phyloP scores from a whole-genome alignment of 2,113 vertebrate genomes.

The Takifugu flavidus region DNA sequence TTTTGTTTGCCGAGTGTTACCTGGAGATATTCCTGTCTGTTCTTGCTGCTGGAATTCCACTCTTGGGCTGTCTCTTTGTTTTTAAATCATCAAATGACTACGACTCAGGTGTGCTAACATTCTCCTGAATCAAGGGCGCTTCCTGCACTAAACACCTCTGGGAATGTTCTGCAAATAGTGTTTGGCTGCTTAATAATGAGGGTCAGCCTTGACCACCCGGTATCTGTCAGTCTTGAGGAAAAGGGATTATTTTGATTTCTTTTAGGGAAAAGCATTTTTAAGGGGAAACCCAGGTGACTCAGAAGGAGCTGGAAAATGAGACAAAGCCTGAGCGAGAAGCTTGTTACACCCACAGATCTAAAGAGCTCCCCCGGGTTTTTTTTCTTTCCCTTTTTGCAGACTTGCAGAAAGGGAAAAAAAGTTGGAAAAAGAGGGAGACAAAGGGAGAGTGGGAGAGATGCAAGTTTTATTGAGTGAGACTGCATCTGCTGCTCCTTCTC shows the following conservation, averaged over 20 bases:
- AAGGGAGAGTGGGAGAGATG: constrained; percentile 66
- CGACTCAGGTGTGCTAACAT: constrained; percentile 81
- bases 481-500: constrained; percentile 71
- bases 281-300: constrained; percentile 70
- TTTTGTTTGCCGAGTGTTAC: constrained; percentile 63
- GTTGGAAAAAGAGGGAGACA: constrained; percentile 57
- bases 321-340: constrained; percentile 51
- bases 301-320: constrained; percentile 52
- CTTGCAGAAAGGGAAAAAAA: constrained; percentile 44
- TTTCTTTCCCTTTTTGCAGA: constrained; percentile 37
- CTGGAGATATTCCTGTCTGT: constrained; percentile 72
- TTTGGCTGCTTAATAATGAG: background rate
- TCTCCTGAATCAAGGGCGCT: constrained; percentile 46
- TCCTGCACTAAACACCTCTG: constrained; percentile 56
- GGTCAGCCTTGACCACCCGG: constrained; percentile 14
- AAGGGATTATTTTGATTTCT: constrained; percentile 19
- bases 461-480: constrained; percentile 75
- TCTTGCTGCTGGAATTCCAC: constrained; percentile 73
- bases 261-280: background rate
- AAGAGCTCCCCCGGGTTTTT: constrained; percentile 62
- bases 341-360: constrained; percentile 68
- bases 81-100: constrained; percentile 78
- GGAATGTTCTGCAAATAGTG: constrained; percentile 32
- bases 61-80: constrained; percentile 76
- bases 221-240: constrained; percentile 31